These are phyloP conservation scores for Eurypyga helias DNA, from an alignment of 2,113 vertebrate species.

Conservation along the genomic window DNA sequence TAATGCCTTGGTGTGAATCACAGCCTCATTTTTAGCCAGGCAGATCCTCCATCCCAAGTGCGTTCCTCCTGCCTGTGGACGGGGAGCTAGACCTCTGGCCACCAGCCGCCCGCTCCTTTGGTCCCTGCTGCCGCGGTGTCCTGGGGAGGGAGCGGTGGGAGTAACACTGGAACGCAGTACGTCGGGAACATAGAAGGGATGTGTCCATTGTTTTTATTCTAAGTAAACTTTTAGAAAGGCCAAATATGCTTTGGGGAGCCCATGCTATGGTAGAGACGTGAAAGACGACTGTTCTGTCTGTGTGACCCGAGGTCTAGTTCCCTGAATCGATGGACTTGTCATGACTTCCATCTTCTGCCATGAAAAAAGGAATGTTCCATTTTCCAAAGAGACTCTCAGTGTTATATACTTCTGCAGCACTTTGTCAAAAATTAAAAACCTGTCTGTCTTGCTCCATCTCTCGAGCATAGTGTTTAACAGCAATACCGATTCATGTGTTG, in stretches of 20 bases:
- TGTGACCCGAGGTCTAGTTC: conserved; percentile 8
- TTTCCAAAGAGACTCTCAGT: neutral
- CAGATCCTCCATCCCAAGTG: neutral
- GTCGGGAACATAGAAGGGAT: fast-evolving
- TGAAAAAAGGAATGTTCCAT: neutral
- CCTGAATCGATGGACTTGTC: neutral
- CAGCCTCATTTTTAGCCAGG: neutral
- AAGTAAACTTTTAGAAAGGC: neutral
- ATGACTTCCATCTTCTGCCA: neutral
- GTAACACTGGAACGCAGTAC: fast-evolving
- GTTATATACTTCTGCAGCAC: neutral
- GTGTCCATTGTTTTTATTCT: neutral
- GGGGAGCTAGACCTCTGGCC: conserved; percentile 1
- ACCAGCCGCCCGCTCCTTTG: neutral
- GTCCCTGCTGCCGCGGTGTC: fast-evolving
- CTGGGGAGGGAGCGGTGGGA: neutral
- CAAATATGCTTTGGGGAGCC: neutral
- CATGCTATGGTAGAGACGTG: neutral
- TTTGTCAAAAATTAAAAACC: neutral
- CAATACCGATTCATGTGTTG: neutral
- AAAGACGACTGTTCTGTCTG: neutral
- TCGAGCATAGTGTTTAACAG: neutral
- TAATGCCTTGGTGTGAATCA: neutral
- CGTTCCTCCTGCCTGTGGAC: neutral
- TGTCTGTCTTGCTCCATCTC: neutral